Evolutionary conservation across 1,140 invertebrate genomes (phyloP).

Genomic region (Phthorimaea operculella): DNA sequence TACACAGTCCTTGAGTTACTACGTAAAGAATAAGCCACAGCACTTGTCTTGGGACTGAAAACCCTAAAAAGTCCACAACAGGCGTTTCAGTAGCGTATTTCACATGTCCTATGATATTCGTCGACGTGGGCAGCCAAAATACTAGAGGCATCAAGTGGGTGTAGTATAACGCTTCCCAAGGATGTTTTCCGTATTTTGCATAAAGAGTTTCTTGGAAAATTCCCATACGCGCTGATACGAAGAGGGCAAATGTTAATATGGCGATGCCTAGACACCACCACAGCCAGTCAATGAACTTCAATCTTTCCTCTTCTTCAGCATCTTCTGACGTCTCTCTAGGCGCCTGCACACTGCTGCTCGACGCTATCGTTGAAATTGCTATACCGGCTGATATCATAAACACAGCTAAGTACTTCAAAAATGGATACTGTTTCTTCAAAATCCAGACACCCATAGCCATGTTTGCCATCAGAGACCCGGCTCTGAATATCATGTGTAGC

Average conservation of each 20-base stretch:
- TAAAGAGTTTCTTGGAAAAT: constrained; percentile 96
- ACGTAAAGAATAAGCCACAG: constrained; percentile 88
- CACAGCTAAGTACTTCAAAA: constrained; percentile 92
- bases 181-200: constrained; percentile 90
- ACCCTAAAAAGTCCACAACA: constrained; percentile 58
- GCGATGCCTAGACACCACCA: constrained; percentile 88
- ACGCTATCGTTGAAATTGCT: constrained; percentile 90
- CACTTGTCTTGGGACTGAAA: constrained; percentile 78
- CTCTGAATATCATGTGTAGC: constrained; percentile 98
- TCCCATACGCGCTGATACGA: constrained; percentile 95
- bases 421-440: constrained; percentile 84
- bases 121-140: constrained; percentile 79
- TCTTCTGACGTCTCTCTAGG: constrained; percentile 54
- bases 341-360: constrained; percentile 75
- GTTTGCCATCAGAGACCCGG: constrained; percentile 96
- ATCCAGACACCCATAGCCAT: constrained; percentile 95
- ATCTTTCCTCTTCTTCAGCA: constrained; percentile 59
- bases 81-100: constrained; percentile 71
- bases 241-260: constrained; percentile 88
- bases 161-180: constrained; percentile 94
- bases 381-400: constrained; percentile 94
- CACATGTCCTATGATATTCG: constrained; percentile 82
- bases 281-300: constrained; percentile 73
- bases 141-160: constrained; percentile 93
- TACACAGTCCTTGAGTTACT: constrained; percentile 95